These are phyloP conservation scores for Drosophila nebulosa DNA, from an alignment of 1,140 invertebrate genomes.

Conservation along the genomic window DNA sequence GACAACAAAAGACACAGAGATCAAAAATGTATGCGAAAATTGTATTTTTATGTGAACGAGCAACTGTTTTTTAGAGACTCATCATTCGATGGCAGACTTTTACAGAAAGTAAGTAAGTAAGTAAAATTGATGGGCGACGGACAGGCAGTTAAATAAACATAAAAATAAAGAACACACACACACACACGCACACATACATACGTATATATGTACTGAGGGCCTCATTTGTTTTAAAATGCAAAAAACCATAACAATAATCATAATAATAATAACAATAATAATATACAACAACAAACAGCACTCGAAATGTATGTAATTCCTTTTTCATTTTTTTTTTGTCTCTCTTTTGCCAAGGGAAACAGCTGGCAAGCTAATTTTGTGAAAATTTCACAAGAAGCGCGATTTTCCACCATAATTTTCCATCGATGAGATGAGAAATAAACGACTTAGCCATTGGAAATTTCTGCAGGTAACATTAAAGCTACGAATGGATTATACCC, in stretches of 20 bases:
- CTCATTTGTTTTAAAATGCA: slow-evolving; percentile 14
- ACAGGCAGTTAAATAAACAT: slow-evolving; percentile 7
- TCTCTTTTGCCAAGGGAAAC: background rate
- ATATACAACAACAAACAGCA: slow-evolving; percentile 1
- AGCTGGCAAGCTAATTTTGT: background rate
- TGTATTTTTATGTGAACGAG: slow-evolving; percentile 60
- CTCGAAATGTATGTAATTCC: background rate
- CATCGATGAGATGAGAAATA: background rate
- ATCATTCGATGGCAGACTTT: background rate
- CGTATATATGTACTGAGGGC: background rate
- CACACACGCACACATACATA: background rate
- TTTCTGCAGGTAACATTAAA: no score
- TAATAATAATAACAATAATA: slow-evolving; percentile 6
- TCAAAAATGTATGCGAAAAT: slow-evolving; percentile 60
- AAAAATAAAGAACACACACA: slow-evolving; percentile 1
- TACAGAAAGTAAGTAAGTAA: background rate
- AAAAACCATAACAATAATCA: slow-evolving; percentile 13
- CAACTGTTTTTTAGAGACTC: slow-evolving; percentile 3
- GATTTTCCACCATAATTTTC: background rate
- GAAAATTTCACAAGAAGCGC: background rate
- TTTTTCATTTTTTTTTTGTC: no score
- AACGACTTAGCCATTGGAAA: background rate
- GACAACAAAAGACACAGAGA: background rate
- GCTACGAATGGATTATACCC: no score
- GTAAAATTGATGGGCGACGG: slow-evolving; percentile 11